Base-by-base conservation (phyloP, 2,888 invertebrate genomes). In the Drosophila crucigera region DNA sequence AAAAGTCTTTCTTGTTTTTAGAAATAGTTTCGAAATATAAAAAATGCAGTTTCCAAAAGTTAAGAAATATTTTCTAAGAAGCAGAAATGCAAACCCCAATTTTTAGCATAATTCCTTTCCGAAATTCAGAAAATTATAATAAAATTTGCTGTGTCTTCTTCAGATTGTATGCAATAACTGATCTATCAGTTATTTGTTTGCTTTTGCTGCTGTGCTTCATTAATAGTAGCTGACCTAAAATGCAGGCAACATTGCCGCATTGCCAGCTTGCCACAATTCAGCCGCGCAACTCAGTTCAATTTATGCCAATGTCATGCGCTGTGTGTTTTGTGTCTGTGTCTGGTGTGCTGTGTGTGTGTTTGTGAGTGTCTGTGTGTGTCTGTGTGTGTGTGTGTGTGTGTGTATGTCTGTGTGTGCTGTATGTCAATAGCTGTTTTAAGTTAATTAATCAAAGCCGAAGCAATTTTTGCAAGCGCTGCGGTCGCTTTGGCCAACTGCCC, bases 381-480 rank as follows among this genome's bases (percentile, higher is more conserved):
- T 78, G 16, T 56, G 14, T 63, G 11, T 64, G 28, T 50, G 33
- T 77, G 78, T 67, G n/a, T 55, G n/a, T 60, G 3, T 43, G 6
- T 43, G 25, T 41, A 33, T 56, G 35, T 47, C 35, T 74, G 9
- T 66, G 39, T 56, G 35, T 61, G 25, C 35, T 62, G 31, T 53
- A 33, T 78, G 84, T 74, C 82, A 80, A 82, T 82, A 80, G 78
- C 75, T 89, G 78, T 74, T 89, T 89, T 89, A 84, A 86, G 90
- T 86, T 86, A 86, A 86, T 86, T 86, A 86, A 86, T 89, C 90
- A 89, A 86, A 86, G 86, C 83, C 68, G 67, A 73, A 79, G 73
- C 76, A 80, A 82, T 84, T 86, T 89, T 76, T 73, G 73, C 78
- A 65, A 73, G 64, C 78, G 61, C 64, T 84, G 89, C 67, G 87